Evolutionary conservation across 1,140 invertebrate genomes (phyloP).

Genomic region (Temnothorax curvispinosus): DNA sequence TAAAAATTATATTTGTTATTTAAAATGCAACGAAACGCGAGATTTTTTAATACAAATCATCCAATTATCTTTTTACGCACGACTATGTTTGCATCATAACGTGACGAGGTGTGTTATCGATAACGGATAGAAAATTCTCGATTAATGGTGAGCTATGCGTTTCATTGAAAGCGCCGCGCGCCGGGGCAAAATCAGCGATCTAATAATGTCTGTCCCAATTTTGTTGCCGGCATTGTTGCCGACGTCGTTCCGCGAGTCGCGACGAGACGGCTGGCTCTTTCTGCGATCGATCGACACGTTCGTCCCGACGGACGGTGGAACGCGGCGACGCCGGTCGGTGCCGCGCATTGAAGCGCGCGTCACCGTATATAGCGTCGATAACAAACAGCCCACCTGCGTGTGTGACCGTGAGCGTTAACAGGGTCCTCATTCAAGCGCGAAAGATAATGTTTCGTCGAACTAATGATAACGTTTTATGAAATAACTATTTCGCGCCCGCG

Average conservation of each 20-base stretch:
- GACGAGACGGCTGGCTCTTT: constrained; percentile 55
- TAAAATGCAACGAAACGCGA: background rate
- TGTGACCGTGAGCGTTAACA: constrained; percentile 43
- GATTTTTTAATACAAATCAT: background rate
- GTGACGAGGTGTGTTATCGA: constrained; percentile 4
- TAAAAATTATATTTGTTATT: background rate
- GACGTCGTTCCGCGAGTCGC: constrained; percentile 46
- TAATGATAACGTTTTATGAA: constrained; percentile 50
- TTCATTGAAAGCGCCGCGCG: constrained; percentile 40
- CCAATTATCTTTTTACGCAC: background rate
- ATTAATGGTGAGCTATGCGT: constrained; percentile 6
- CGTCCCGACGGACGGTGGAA: constrained; percentile 27
- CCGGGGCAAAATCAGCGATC: constrained; percentile 39
- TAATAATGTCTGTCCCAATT: constrained; percentile 58
- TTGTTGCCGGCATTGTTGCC: constrained; percentile 40
- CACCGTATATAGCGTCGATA: constrained; percentile 44
- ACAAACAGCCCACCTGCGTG: constrained; percentile 53
- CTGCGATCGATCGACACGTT: constrained; percentile 51
- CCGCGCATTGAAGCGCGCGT: constrained; percentile 52
- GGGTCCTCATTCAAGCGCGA: constrained; percentile 45
- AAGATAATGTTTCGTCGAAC: constrained; percentile 55
- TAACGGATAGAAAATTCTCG: constrained; percentile 19
- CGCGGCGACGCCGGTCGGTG: constrained; percentile 9
- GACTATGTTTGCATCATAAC: background rate
- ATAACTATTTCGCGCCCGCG: background rate